Evolutionary conservation across 2,797 vertebrate species (phyloP), one percentile per base, ranked within the genome.

Genomic region (Manis javanica): DNA sequence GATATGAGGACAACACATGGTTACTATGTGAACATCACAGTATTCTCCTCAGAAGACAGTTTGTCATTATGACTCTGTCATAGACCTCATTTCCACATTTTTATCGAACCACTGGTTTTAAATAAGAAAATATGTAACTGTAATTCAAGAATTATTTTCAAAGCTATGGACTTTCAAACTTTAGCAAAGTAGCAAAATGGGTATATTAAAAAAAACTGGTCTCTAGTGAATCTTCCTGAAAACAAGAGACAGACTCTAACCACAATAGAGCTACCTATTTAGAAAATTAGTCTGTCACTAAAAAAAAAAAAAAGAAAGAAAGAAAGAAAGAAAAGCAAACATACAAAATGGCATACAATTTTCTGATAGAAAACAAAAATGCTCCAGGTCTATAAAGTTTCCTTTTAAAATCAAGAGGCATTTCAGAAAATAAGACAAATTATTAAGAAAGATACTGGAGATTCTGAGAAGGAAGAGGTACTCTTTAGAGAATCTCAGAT

Each of bases 81-180:
- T 46, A 12, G 78, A 39, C 14, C 16, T 0, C 19, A 86, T 72
- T 87, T 69, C 46, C 69, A 78, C 61, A 79, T 23, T 87, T 86
- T 92, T 90, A 74, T 37, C 26, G 93, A 97, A 79, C 3, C n/a
- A 84, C 16, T 85, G 31, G 72, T 12, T 86, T 89, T 90, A 7
- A 68, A 77, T 81, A 82, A 34, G 42, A 85, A 93, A 64, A 74
- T 21, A 37, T 6, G 0, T 37, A n/a, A 19, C 24, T 51, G 11
- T 77, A 61, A 87, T 57, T 88, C 19, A 34, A 79, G 29, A 71
- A 90, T 37, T 82, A 94, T 85, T 63, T 84, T 61, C 21, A 68
- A 93, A 82, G 57, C 55, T 82, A 92, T 23, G 8, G 13, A 83
- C 59, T 83, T 95, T 95, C 42, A 90, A 74, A 95, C n/a, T 61